Base-by-base conservation (phyloP, 2,888 invertebrate species). In the Andrena fulva region DNA sequence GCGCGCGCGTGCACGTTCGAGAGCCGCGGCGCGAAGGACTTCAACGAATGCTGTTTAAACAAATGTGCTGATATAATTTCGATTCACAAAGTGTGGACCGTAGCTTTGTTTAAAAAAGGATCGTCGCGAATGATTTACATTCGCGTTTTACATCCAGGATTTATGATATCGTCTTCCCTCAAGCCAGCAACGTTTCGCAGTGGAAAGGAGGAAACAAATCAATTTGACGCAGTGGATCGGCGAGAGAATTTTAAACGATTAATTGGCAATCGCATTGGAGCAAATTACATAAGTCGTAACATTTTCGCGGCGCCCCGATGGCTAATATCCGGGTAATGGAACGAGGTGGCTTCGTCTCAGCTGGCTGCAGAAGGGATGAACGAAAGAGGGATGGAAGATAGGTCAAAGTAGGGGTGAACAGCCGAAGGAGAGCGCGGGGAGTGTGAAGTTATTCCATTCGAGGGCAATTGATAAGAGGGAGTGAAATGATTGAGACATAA, bases 251-350 rank as follows among this genome's bases (percentile, higher is more conserved):
- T 90, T 91, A 91, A 89, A 82, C 88, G 89, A 89, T 92, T 92
- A 91, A 91, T 87, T 89, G 88, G 90, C 90, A 91, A 93, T 93
- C 90, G 89, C 91, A 91, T 92, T 92, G 91, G 91, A 93, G 93
- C 93, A 93, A 93, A 93, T 93, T 93, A 93, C 93, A 93, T 91
- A 92, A 93, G 92, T 93, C 91, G 92, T 90, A 90, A 93, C 91
- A 93, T 93, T 93, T 93, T 91, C 92, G 92, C 88, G 92, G 91
- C 90, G 92, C 91, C 91, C 92, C 90, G 91, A 92, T 92, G 93
- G 93, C 93, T 93, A 93, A 93, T 93, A 93, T 92, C 92, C 88
- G 91, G 91, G 92, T 93, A 93, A 93, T 93, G 91, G 91, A 89
- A 92, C 86, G 92, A 92, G 91, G 87, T 89, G 90, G 88, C 87